Evolutionary conservation across 2,888 invertebrate genomes (phyloP).

Genomic region (Dastarcus helophoroides): DNA sequence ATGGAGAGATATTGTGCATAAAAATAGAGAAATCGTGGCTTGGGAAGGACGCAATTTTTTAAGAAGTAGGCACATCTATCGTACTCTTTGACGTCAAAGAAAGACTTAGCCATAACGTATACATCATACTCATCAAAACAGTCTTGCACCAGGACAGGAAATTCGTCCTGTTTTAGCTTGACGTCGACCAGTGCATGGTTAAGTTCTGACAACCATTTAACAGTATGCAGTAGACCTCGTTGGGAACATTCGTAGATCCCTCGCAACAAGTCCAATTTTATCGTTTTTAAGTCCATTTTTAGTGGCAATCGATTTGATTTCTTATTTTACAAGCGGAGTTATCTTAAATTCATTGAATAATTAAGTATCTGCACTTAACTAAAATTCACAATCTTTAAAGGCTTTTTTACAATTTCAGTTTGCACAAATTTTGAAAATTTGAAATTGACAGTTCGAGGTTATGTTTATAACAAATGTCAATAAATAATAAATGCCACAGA

Average conservation of each 20-base stretch:
- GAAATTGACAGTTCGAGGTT: no score
- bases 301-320: no score
- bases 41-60: constrained; percentile 54
- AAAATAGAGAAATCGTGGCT: constrained; percentile 70
- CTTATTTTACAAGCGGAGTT: no score
- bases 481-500: no score
- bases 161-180: constrained; percentile 44
- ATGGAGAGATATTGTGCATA: constrained; percentile 82
- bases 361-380: no score
- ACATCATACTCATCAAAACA: constrained; percentile 54
- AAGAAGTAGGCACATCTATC: constrained; percentile 76
- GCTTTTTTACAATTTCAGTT: no score
- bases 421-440: no score
- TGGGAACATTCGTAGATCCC: constrained; percentile 65
- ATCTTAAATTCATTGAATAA: no score
- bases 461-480: no score
- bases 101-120: constrained; percentile 72
- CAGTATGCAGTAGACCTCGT: constrained; percentile 67
- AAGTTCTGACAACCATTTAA: constrained; percentile 83
- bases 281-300: constrained; percentile 44
- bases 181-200: constrained; percentile 64
- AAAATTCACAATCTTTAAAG: no score
- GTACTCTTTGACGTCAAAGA: constrained; percentile 85
- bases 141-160: constrained; percentile 37
- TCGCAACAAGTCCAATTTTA: constrained; percentile 52